Base-by-base conservation (phyloP, 2,113 vertebrate genomes). In the Machaerirhynchus nigripectus region DNA sequence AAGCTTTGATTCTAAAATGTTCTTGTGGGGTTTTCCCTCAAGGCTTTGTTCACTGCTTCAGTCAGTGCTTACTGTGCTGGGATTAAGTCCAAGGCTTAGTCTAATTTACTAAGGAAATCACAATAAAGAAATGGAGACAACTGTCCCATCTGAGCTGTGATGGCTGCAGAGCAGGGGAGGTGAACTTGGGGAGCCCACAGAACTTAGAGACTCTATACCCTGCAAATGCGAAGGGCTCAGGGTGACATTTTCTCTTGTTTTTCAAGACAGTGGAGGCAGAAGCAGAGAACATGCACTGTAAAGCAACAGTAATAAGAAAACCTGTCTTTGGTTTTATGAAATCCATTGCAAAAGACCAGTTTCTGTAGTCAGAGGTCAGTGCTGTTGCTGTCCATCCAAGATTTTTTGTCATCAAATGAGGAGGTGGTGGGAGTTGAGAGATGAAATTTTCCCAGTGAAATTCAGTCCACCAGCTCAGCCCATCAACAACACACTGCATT, bases 401-500 rank as follows among this genome's bases (percentile, higher is more conserved):
- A 78, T 26, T 35, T 39, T 71, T 30, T 46, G 21, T 14, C 37
- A 26, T 18, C 53, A 80, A 39, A 81, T 24, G 10, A 68, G 10
- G 37, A 71, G 10, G 28, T 52, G 23, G 17, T 47, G 19, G n/a
- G 20, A 49, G 31, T 22, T 68, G 57, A 1, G 5, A 74, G 15
- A 56, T 57, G 6, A 74, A 74, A 91, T 69, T 64, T 68, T 18
- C 28, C 16, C 21, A 26, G 18, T 35, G 55, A 86, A 86, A 57
- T 86, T 53, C 71, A 69, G 37, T 35, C 33, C 92, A 40, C 10
- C 44, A 69, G 17, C 37, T 85, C 44, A 88, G 61, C 49, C 9
- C 4, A 2, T n/a, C 42, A 42, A 37, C 0, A 2, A 14, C 39
- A 69, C 46, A 6, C 17, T 53, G 20, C 23, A 7, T 73, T 80